Evolutionary conservation across 1,140 invertebrate genomes (phyloP), one percentile per base, ranked within the genome.

Genomic region (Zaprionus africanus): DNA sequence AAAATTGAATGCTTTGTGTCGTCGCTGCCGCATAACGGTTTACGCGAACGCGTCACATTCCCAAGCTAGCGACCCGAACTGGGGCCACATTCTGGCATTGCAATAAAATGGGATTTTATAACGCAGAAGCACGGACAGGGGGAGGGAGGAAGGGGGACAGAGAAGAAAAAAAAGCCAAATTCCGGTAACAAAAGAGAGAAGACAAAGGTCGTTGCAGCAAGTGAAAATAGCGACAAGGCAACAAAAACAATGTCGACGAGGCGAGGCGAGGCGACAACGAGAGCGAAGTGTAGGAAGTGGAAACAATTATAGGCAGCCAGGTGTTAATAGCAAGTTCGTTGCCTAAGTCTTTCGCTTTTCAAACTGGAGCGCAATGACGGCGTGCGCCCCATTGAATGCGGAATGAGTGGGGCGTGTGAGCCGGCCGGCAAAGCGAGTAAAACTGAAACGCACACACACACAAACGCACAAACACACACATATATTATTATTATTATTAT

Each of bases 91-190:
- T 49, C 72, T 76, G 72, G 54, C 73, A 84, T 90, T 88, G 81
- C 84, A 90, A 88, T 87, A 88, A 87, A 87, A 88, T 83, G 67
- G 73, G 76, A 88, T 84, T 87, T 87, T 88, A 84, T 84, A 88
- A 88, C 78, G 53, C 62, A 56, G 49, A 26, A 43, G 62, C 9
- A 34, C 3, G 31, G 9, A 11, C 31, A 34, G 9, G 0, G 49
- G 13, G 12, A 74, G 34, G 2, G 46, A 12, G 17, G 43, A 15
- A 6, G 43, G 58, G 58, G 54, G 38, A 49, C 51, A 66, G n/a
- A 67, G 51, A 66, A 75, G 1, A n/a, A n/a, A 11, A 54, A 57
- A 73, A 86, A 82, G 57, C 68, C 67, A 61, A 82, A 79, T 84
- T 77, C 82, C 74, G 24, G 51, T 57, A 60, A 68, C 57, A 77